Conservation (phyloP, 2,113 vertebrate genomes). For the Acanthisitta chloris region DNA sequence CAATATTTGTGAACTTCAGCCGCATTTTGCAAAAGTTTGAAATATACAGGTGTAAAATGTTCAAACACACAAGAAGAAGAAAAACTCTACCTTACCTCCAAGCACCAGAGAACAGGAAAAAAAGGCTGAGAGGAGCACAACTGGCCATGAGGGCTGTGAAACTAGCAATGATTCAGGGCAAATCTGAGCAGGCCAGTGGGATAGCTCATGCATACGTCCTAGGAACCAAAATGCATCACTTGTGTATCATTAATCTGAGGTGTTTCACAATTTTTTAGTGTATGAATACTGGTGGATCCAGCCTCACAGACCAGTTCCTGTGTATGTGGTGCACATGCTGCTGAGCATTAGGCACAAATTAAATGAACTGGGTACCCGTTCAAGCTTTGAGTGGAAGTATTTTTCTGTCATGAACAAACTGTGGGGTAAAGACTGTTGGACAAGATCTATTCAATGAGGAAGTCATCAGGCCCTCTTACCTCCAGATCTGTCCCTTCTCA, state of each 20-base stretch:
- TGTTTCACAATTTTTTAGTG: neutral
- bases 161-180: neutral
- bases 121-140: neutral
- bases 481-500: neutral
- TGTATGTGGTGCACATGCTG: fast-evolving
- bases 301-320: neutral
- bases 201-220: neutral
- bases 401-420: neutral
- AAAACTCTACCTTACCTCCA: neutral
- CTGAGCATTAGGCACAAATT: neutral
- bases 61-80: neutral
- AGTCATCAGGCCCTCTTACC: fast-evolving
- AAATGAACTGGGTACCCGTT: neutral
- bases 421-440: neutral
- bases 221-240: neutral
- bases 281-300: neutral
- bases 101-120: neutral
- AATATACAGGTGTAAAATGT: neutral
- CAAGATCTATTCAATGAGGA: neutral
- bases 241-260: neutral
- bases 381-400: neutral
- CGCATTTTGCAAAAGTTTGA: neutral
- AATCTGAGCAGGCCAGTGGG: neutral
- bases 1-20: neutral
- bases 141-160: fast-evolving